Conservation (phyloP, 92 coral and sea anemone species). For the Palythoa grandiflora region DNA sequence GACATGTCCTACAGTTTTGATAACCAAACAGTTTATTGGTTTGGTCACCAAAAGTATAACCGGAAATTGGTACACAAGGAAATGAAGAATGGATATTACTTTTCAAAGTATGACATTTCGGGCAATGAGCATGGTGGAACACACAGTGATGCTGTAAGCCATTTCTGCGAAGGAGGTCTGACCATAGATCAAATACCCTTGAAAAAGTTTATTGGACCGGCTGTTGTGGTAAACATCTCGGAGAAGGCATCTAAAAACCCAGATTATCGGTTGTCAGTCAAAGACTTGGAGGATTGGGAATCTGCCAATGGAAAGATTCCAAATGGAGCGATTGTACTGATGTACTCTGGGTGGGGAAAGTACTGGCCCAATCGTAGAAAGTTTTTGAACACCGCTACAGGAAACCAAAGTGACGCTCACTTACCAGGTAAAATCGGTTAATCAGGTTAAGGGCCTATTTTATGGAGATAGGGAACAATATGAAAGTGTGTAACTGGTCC, state of each 20-base stretch:
- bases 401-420: constrained; percentile 56
- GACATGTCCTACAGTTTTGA: constrained; percentile 73
- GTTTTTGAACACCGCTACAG: constrained; percentile 44
- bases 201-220: constrained; percentile 80
- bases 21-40: background rate
- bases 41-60: constrained; percentile 40
- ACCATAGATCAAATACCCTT: constrained; percentile 79
- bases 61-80: constrained; percentile 52
- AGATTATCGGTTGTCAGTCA: constrained; percentile 35
- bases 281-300: constrained; percentile 70
- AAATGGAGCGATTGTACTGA: constrained; percentile 48
- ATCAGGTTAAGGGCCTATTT: too few species aligned
- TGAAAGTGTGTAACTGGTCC: too few species aligned
- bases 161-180: constrained; percentile 69
- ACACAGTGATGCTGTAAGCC: constrained; percentile 82
- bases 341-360: constrained; percentile 59
- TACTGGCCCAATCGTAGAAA: constrained; percentile 48
- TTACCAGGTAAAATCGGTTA: constrained; percentile 73
- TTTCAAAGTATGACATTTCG: constrained; percentile 55
- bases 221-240: constrained; percentile 78
- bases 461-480: too few species aligned
- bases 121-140: constrained; percentile 85
- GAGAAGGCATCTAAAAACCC: constrained; percentile 67
- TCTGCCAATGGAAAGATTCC: constrained; percentile 61
- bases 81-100: constrained; percentile 49